Evolutionary conservation across 2,113 vertebrate species (phyloP).

Genomic region (Puma concolor): DNA sequence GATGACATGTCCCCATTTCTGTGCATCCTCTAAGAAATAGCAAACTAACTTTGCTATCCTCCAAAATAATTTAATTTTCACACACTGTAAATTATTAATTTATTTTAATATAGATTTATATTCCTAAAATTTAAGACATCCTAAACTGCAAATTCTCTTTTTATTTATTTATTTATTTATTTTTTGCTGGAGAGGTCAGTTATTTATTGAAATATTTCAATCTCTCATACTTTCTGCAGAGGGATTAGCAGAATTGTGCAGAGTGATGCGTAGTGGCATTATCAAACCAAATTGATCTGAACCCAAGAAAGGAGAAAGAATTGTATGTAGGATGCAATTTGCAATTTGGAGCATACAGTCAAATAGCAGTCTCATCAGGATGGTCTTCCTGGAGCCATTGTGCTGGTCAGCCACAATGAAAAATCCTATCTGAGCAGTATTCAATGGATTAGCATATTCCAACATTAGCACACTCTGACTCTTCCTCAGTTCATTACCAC

Average conservation of each 20-base stretch:
- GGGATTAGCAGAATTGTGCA: slow-evolving; percentile 42
- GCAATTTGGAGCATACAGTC: slow-evolving; percentile 59
- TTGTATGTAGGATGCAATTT: slow-evolving; percentile 59
- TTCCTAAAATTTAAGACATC: slow-evolving; percentile 35
- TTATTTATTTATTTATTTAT: not conserved
- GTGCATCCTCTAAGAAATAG: not conserved
- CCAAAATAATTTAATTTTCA: slow-evolving; percentile 32
- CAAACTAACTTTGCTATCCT: not conserved
- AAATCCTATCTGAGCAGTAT: slow-evolving; percentile 20
- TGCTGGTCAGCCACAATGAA: slow-evolving; percentile 60
- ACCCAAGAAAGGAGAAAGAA: slow-evolving; percentile 50
- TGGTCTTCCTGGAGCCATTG: slow-evolving; percentile 62
- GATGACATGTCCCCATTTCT: not conserved
- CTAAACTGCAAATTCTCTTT: not conserved
- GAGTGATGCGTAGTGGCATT: not conserved
- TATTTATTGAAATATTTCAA: slow-evolving; percentile 1
- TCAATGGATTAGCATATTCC: slow-evolving; percentile 63
- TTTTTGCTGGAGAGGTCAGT: not conserved
- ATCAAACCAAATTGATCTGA: slow-evolving; percentile 69
- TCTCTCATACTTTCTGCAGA: not conserved
- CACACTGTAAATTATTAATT: not conserved
- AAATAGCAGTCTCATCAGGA: slow-evolving; percentile 67
- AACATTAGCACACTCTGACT: slow-evolving; percentile 10
- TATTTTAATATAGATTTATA: not conserved
- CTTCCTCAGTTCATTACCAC: not conserved